Conservation (phyloP, 2,888 invertebrate species). For the Actias luna region DNA sequence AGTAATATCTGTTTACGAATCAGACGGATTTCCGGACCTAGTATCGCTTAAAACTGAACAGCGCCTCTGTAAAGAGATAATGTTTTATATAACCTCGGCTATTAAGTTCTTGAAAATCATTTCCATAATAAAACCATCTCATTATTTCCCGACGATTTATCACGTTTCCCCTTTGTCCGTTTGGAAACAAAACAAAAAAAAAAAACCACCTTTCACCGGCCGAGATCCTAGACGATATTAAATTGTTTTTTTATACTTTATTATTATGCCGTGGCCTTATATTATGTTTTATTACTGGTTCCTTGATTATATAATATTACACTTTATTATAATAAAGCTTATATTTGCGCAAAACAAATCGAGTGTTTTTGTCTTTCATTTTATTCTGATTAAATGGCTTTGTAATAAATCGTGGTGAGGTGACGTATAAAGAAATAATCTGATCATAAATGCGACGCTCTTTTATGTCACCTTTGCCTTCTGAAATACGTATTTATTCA, state of each 20-base stretch:
- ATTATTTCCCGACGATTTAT: constrained; percentile 16
- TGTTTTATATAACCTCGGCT: not conserved
- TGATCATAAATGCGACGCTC: too few species aligned
- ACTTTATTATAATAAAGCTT: not conserved
- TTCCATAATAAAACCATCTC: constrained; percentile 17
- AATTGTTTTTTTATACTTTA: not conserved
- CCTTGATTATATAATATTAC: not conserved
- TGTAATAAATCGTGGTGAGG: too few species aligned
- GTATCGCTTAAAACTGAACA: not conserved
- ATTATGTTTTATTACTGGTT: not conserved
- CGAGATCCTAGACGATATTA: not conserved
- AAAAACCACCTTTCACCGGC: not conserved
- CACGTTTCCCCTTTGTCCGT: constrained; percentile 4
- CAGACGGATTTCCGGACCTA: not conserved
- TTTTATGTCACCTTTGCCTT: too few species aligned
- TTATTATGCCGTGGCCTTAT: not conserved
- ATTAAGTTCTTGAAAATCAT: not conserved
- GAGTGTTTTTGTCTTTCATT: too few species aligned
- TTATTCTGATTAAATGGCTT: too few species aligned
- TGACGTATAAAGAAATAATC: too few species aligned
- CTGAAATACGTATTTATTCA: too few species aligned
- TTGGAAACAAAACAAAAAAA: constrained; percentile 3
- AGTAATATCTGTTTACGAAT: too few species aligned
- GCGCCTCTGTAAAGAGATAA: not conserved
- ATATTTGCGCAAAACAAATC: not conserved